phyloP scores from a whole-genome alignment of 2,113 vertebrate species.

The Notiomystis cincta region DNA sequence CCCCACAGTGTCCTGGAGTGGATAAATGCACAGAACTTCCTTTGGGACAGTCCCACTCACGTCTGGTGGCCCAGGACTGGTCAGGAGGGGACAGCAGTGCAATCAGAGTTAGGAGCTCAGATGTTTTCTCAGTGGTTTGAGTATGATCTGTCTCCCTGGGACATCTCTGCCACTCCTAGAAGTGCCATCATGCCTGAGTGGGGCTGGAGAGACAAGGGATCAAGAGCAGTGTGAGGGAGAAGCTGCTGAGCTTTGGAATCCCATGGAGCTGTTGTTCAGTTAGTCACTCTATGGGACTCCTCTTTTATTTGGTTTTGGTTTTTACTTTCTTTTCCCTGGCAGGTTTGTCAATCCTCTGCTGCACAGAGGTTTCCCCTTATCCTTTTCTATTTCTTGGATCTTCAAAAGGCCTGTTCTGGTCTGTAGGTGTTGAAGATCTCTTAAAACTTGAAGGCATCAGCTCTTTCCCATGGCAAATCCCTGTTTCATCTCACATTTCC shows the following conservation, averaged over 20 bases:
- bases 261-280: neutral
- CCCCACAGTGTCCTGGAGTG: neutral
- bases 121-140: neutral
- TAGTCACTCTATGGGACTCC: neutral
- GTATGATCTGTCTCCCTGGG: neutral
- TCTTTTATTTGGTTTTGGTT: neutral
- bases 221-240: neutral
- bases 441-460: conserved; percentile 5
- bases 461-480: conserved; percentile 2
- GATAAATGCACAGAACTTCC: neutral
- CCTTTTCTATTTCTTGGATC: neutral
- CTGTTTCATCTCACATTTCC: neutral
- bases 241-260: neutral
- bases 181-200: neutral
- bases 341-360: neutral
- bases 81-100: neutral
- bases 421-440: neutral
- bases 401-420: neutral
- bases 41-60: neutral
- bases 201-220: neutral
- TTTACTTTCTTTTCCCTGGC: neutral
- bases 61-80: neutral
- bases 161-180: neutral
- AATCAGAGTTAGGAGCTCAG: neutral
- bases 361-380: neutral